Evolutionary conservation across 2,113 vertebrate species (phyloP).

Genomic region (Nothocercus julius): DNA sequence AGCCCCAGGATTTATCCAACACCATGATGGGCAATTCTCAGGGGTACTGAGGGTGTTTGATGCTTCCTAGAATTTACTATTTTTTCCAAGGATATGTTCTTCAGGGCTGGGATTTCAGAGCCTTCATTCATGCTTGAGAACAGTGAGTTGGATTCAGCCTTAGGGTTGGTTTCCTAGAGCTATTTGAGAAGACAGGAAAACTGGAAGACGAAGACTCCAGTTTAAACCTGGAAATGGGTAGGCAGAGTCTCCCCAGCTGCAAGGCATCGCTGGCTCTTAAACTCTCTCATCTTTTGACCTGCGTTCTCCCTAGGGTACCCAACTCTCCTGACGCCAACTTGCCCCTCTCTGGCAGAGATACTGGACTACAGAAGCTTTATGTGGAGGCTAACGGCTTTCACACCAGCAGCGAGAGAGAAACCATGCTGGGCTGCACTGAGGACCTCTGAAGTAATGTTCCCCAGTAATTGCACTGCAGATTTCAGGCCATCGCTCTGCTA

Average conservation of each 20-base stretch:
- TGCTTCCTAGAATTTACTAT: not conserved
- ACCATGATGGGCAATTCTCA: not conserved
- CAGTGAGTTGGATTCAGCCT: not conserved
- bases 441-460: not conserved
- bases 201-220: not conserved
- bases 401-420: rapidly evolving
- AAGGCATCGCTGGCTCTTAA: not conserved
- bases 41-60: not conserved
- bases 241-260: not conserved
- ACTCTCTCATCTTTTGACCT: not conserved
- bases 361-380: not conserved
- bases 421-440: not conserved
- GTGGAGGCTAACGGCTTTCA: not conserved
- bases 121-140: not conserved
- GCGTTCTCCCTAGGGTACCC: not conserved
- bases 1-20: not conserved
- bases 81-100: not conserved
- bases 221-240: not conserved
- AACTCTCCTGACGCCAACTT: not conserved
- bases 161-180: not conserved
- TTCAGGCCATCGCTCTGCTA: not conserved
- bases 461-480: not conserved
- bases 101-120: not conserved
- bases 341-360: not conserved
- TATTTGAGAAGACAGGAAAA: not conserved